Base-by-base conservation (phyloP, 2,797 vertebrate species). In the Argyrosomus regius region DNA sequence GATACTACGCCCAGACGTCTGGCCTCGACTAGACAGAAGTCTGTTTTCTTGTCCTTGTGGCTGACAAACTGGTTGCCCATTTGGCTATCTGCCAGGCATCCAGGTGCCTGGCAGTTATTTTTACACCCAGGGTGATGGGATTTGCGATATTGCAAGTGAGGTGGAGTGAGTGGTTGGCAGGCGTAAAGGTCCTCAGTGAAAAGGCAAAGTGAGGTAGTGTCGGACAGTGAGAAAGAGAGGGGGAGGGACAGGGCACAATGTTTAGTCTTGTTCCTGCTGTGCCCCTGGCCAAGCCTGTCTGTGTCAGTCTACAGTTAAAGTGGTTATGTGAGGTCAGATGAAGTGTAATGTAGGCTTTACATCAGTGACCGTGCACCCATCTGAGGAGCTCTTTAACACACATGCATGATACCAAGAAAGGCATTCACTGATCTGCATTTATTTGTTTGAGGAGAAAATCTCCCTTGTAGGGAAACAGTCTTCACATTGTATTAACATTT, bases 101-200 rank as follows among this genome's bases (percentile, higher is more conserved):
- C 60, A 64, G 60, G 69, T 78, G 75, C 64, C 66, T 67, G 45
- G 12, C 14, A 24, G 88, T 76, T 93, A 92, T 94, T 93, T 94
- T 87, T 91, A 83, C 73, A 75, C 69, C 20, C 41, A 61, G 59
- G 64, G 64, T 91, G 88, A 94, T 93, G 84, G 91, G 92, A 92
- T 94, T 93, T 91, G 73, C 82, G 84, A 28, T 61, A 77, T 68
- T 81, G 54, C 68, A 66, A 75, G 67, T 74, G 73, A 91, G 79
- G 54, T 59, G 70, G 59, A 67, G 78, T 70, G 70, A 73, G 48
- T 77, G 64, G 20, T 53, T 82, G 79, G 77, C 82, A 67, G 48
- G 22, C 46, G 45, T 67, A 17, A 69, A 64, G 45, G 11, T n/a
- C 41, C 4, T 50, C 16, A 17, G 72, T 86, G 50, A 77, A 48